Conservation (phyloP, 2,113 vertebrate species). For the Halcyon malimbica region DNA sequence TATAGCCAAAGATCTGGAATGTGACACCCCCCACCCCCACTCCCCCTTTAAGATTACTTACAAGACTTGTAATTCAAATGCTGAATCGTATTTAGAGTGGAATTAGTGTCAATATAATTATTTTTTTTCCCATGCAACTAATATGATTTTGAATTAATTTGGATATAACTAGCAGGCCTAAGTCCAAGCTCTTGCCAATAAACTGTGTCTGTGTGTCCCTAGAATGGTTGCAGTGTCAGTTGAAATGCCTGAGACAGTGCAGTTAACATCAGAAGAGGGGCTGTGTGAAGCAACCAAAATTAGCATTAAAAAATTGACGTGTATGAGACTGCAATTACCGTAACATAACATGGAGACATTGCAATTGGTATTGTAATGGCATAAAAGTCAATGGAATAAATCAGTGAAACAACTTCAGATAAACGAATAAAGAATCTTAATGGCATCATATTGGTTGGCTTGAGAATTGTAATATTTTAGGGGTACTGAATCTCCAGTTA, state of each 20-base stretch:
- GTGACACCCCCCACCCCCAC: not conserved
- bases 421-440: conserved; percentile 17
- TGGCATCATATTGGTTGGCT: not conserved
- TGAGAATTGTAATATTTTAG: not conserved
- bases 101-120: not conserved
- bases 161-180: not conserved
- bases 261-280: not conserved
- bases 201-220: not conserved
- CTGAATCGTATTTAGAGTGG: not conserved
- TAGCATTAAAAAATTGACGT: conserved; percentile 31
- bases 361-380: conserved; percentile 22
- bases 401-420: conserved; percentile 38
- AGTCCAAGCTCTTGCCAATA: not conserved
- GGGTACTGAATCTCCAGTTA: not conserved
- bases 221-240: not conserved
- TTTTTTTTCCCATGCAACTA: not conserved
- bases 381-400: conserved; percentile 11
- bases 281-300: not conserved
- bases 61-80: not conserved
- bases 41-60: not conserved
- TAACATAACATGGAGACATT: not conserved
- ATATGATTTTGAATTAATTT: not conserved
- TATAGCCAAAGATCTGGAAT: not conserved
- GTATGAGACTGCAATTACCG: not conserved
- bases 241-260: not conserved